phyloP scores from a whole-genome alignment of 2,888 invertebrate species.

The Noctua fimbriata region DNA sequence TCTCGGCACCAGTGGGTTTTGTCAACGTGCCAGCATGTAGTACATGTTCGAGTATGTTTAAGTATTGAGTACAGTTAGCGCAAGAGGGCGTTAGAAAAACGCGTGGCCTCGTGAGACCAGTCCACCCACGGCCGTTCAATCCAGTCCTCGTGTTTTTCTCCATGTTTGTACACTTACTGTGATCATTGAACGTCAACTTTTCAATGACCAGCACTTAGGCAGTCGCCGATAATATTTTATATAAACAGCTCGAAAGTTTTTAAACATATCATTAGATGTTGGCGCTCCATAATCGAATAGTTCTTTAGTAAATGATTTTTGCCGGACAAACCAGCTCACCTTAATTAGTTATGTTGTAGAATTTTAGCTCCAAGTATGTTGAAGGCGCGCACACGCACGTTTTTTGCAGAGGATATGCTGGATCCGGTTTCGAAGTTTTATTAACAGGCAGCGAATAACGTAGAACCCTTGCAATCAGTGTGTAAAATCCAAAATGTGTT shows the following conservation, averaged over 20 bases:
- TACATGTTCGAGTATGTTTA: slow-evolving; percentile 62
- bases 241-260: slow-evolving; percentile 22
- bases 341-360: slow-evolving; percentile 67
- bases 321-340: slow-evolving; percentile 63
- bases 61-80: slow-evolving; percentile 83
- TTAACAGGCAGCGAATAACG: neutral
- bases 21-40: slow-evolving; percentile 67
- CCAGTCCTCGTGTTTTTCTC: slow-evolving; percentile 74
- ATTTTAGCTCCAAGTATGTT: slow-evolving; percentile 58
- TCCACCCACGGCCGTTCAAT: slow-evolving; percentile 83
- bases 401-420: slow-evolving; percentile 46
- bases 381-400: slow-evolving; percentile 32
- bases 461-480: slow-evolving; percentile 9
- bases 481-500: slow-evolving; percentile 7
- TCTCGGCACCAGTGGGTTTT: slow-evolving; percentile 40
- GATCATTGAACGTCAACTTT: slow-evolving; percentile 68
- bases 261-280: slow-evolving; percentile 13
- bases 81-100: slow-evolving; percentile 86
- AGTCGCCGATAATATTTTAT: slow-evolving; percentile 23
- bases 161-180: slow-evolving; percentile 69
- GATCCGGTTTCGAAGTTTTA: slow-evolving; percentile 60
- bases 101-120: slow-evolving; percentile 79
- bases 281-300: neutral
- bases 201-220: slow-evolving; percentile 41
- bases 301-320: slow-evolving; percentile 1